These are phyloP conservation scores for Scelioninae gen. 1 DNA, from an alignment of 2,888 invertebrate species.

Conservation along the genomic window DNA sequence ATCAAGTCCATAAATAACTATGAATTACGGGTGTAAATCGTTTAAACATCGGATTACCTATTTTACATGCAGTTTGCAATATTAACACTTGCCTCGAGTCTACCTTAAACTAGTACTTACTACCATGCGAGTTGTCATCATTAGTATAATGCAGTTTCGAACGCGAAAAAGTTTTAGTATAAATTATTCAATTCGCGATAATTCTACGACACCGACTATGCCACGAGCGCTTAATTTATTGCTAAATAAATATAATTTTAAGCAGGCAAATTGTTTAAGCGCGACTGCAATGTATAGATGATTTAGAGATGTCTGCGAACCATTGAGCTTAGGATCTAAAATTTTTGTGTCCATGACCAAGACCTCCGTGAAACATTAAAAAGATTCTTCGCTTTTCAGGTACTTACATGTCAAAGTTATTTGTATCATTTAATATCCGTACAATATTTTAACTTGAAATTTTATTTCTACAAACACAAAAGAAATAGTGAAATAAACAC, in stretches of 20 bases:
- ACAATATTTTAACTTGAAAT: too few relatives aligned
- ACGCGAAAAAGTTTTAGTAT: constrained; percentile 50
- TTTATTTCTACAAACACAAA: too few relatives aligned
- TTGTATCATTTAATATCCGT: too few relatives aligned
- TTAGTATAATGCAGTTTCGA: constrained; percentile 63
- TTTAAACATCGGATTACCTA: constrained; percentile 83
- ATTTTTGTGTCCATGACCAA: too few relatives aligned
- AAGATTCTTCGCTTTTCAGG: too few relatives aligned
- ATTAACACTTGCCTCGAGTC: constrained; percentile 79
- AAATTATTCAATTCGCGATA: constrained; percentile 50
- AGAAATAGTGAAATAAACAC: too few relatives aligned
- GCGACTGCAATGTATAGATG: constrained; percentile 7
- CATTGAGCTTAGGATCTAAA: not conserved
- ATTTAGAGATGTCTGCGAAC: not conserved
- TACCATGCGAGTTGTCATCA: constrained; percentile 65
- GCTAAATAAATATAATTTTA: constrained; percentile 35
- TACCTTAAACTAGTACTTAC: constrained; percentile 62
- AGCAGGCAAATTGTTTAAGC: constrained; percentile 20
- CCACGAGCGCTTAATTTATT: constrained; percentile 35
- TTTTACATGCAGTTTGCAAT: constrained; percentile 82
- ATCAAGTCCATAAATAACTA: constrained; percentile 82
- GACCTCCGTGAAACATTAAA: too few relatives aligned
- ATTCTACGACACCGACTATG: constrained; percentile 10
- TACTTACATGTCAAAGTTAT: too few relatives aligned
- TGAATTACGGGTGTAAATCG: constrained; percentile 83